Evolutionary conservation across 1,140 invertebrate species (phyloP).

Genomic region (Steinernema khuongi): DNA sequence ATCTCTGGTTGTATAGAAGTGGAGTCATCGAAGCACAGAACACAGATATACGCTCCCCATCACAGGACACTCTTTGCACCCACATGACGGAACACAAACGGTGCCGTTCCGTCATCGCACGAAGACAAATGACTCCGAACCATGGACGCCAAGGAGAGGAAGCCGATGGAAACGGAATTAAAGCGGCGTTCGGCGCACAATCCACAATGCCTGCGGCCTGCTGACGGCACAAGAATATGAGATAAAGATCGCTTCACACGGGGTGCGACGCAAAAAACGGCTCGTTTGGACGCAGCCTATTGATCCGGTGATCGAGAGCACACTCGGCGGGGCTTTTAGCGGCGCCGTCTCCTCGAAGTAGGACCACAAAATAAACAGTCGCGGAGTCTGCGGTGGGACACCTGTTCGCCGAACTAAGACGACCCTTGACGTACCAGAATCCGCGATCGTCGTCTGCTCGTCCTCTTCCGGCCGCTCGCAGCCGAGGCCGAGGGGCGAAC

Average conservation of each 20-base stretch:
- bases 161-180: background rate
- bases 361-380: conserved; percentile 11
- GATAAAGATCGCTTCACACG: background rate
- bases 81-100: no score
- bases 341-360: background rate
- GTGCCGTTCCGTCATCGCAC: no score
- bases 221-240: no score
- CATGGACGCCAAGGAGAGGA: no score
- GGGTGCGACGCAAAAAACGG: background rate
- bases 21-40: no score
- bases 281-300: conserved; percentile 1
- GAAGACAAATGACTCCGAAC: no score
- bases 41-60: no score
- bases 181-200: no score
- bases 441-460: conserved; percentile 1
- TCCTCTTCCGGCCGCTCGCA: background rate
- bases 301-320: conserved; percentile 8
- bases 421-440: conserved; percentile 4
- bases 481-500: background rate
- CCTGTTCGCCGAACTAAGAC: background rate
- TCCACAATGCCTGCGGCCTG: no score
- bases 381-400: background rate
- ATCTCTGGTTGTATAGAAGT: no score
- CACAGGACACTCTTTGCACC: no score
- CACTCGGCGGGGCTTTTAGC: background rate